Conservation (phyloP, 2,797 vertebrate genomes). For the Arrhamphus sclerolepis region DNA sequence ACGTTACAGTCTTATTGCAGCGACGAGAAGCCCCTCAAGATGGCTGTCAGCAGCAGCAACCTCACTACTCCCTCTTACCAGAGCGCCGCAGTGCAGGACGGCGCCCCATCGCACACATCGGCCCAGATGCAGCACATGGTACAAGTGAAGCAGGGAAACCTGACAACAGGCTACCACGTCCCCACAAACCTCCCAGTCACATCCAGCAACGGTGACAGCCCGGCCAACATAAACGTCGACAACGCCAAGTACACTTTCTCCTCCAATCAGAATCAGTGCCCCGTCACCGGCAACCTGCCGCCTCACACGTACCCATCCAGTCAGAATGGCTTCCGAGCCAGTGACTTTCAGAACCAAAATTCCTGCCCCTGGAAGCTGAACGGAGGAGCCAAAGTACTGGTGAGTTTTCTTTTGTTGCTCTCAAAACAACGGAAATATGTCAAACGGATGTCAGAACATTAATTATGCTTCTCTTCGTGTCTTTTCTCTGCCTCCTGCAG, state of each 20-base stretch:
- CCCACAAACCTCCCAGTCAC: conserved; percentile 52
- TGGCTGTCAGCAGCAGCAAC: conserved; percentile 56
- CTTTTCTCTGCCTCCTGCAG: conserved; percentile 50
- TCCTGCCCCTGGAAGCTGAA: conserved; percentile 80
- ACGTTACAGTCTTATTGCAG: conserved; percentile 72
- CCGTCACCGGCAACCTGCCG: conserved; percentile 49
- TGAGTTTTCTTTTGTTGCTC: conserved; percentile 46
- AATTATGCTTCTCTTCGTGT: conserved; percentile 13
- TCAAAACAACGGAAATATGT: neutral
- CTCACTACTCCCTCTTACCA: conserved; percentile 55
- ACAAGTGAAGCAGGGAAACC: conserved; percentile 57
- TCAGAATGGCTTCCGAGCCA: conserved; percentile 58
- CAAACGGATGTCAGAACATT: conserved; percentile 1
- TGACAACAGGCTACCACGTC: conserved; percentile 56
- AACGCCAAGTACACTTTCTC: conserved; percentile 71
- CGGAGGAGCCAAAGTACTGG: conserved; percentile 83
- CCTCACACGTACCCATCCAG: conserved; percentile 61
- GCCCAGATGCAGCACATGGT: conserved; percentile 51
- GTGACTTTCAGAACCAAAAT: conserved; percentile 65
- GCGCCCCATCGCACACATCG: conserved; percentile 15
- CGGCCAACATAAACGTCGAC: conserved; percentile 47
- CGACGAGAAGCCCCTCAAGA: conserved; percentile 77
- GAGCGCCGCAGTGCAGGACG: conserved; percentile 50
- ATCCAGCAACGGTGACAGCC: conserved; percentile 51
- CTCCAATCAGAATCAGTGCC: conserved; percentile 71